Evolutionary conservation across 2,113 vertebrate genomes (phyloP), one percentile per base, ranked within the genome.

Genomic region (Grus americana): DNA sequence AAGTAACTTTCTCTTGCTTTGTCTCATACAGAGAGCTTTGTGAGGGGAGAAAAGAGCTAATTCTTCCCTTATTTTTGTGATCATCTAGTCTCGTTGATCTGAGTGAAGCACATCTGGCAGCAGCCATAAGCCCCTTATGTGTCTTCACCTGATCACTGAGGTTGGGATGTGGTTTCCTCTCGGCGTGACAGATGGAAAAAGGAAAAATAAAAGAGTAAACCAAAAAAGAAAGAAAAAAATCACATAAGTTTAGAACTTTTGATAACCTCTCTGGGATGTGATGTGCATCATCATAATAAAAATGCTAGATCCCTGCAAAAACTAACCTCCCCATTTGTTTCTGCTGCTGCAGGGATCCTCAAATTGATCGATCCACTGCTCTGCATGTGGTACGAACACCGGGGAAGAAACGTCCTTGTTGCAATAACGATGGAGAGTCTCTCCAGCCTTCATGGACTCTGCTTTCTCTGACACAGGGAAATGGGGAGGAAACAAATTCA

Each of bases 351-450:
- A 83, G 66, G 23, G 40, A 38, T 63, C 30, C 38, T 81, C 1
- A 1, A 15, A n/a, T 29, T 58, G 34, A 38, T 54, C 1, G 9
- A 90, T 57, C 8, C 36, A 40, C 62, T 78, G 24, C 27, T 50
- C 72, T 62, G 46, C 1, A 0, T 9, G 32, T 26, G 19, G 42
- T 63, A 71, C 0, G 2, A 74, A 38, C n/a, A 42, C 13, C 1
- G 2, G 8, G 26, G 36, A 66, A 86, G 59, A 89, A 89, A 79
- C 0, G 0, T 47, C 12, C 22, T 52, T 30, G 12, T 47, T 47
- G 30, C 36, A 79, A 2, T 32, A 38, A 38, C 29, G 66, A 5
- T 3, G 5, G 22, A 80, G 29, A 74, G 17, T 49, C 3, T 62
- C 17, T 76, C 38, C 75, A 86, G 49, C 26, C 57, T 26, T 40